Evolutionary conservation across 1,140 invertebrate species (phyloP).

Genomic region (Diorhabda sublineata): DNA sequence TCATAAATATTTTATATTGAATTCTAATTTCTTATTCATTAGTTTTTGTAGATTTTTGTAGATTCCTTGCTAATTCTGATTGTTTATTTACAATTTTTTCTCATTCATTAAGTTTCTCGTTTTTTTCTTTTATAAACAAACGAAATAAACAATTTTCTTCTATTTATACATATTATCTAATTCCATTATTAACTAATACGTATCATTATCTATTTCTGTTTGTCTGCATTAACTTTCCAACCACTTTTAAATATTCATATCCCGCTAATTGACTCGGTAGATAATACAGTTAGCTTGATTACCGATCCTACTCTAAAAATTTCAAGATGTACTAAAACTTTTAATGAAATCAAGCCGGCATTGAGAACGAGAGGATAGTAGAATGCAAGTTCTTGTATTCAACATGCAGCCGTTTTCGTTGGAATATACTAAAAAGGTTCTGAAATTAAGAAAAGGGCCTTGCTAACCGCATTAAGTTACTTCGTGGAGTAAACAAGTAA

Average conservation of each 20-base stretch:
- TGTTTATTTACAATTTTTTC: too few species aligned
- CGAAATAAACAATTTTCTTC: too few species aligned
- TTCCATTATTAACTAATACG: too few species aligned
- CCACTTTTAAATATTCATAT: conserved; percentile 34
- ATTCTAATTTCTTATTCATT: too few species aligned
- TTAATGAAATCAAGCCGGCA: conserved; percentile 35
- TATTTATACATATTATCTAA: too few species aligned
- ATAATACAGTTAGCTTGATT: conserved; percentile 32
- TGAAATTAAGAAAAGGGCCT: conserved; percentile 34
- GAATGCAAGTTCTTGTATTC: conserved; percentile 26
- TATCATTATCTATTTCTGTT: too few species aligned
- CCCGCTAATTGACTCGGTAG: conserved; percentile 32
- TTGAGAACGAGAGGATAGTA: conserved; percentile 9
- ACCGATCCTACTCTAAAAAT: conserved; percentile 33
- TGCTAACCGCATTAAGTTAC: conserved; percentile 31
- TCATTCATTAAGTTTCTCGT: too few species aligned
- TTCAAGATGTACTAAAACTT: conserved; percentile 36
- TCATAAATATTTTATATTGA: too few species aligned
- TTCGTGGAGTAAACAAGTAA: conserved; percentile 28
- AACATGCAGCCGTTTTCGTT: neutral
- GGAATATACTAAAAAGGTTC: conserved; percentile 21
- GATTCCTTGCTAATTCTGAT: too few species aligned
- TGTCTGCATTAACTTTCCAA: too few species aligned
- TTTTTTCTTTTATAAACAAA: too few species aligned
- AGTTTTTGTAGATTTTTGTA: too few species aligned